A percentile compares a stretch with the other conserved stretches of the same genome.
These are phyloP conservation scores for Ptychodera flava DNA, from an alignment of 35 echinoderm and acorn worm genomes.

Conservation along the genomic window DNA sequence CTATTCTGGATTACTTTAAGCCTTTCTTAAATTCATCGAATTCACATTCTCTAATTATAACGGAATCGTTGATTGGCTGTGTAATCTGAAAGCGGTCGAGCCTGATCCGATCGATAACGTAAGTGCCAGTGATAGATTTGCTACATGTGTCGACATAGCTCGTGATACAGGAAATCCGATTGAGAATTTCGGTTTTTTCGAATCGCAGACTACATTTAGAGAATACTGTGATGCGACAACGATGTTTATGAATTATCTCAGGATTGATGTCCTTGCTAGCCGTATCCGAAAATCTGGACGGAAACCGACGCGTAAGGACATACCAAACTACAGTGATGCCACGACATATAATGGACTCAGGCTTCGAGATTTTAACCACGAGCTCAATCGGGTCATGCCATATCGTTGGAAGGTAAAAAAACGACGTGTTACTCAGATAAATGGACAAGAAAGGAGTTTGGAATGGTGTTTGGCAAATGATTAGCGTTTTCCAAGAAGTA, in stretches of 20 bases:
- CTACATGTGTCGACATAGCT: background rate
- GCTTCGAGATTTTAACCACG: constrained; percentile 52
- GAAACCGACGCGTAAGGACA: background rate
- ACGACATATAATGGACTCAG: constrained; percentile 22
- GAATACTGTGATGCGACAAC: background rate
- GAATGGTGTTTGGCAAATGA: too few relatives aligned
- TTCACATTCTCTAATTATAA: background rate
- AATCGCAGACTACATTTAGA: background rate
- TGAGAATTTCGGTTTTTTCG: background rate
- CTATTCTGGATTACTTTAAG: background rate
- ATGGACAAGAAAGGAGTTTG: constrained; percentile 28
- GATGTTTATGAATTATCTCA: background rate
- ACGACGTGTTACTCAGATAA: constrained; percentile 21
- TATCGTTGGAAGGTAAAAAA: constrained; percentile 25
- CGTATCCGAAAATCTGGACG: background rate
- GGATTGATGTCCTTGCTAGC: background rate
- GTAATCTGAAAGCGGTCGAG: background rate
- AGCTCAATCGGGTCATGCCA: constrained; percentile 39
- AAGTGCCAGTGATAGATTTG: background rate
- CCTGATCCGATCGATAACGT: background rate
- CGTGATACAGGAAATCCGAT: background rate
- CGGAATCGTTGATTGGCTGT: background rate
- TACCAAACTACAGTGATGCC: constrained; percentile 11
- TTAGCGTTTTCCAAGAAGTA: too few relatives aligned
- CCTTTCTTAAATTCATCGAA: background rate